Conservation (phyloP, 2,797 vertebrate genomes). For the Girardinus metallicus region DNA sequence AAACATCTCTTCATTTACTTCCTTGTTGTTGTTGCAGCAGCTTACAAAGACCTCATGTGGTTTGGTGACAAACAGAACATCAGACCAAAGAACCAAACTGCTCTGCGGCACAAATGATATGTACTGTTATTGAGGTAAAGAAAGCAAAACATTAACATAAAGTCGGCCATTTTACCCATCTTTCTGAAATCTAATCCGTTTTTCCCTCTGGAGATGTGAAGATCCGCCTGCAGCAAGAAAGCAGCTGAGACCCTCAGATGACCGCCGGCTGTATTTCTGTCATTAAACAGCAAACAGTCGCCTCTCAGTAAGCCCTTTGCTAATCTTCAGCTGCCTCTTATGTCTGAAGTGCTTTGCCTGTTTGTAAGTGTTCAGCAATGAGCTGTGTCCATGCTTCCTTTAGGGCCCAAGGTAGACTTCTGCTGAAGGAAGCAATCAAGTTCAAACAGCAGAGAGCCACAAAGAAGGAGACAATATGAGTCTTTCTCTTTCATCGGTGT, state of each 20-base stretch:
- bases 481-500: not conserved
- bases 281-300: not conserved
- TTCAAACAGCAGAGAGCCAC: not conserved
- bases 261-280: not conserved
- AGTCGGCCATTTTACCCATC: not conserved
- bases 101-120: not conserved
- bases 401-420: not conserved
- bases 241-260: conserved; percentile 2
- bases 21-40: not conserved
- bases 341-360: not conserved
- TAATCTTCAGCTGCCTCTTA: conserved; percentile 5
- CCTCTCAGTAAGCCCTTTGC: conserved; percentile 3
- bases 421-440: not conserved
- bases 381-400: not conserved
- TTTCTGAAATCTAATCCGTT: not conserved
- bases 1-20: not conserved
- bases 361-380: not conserved
- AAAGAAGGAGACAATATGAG: not conserved
- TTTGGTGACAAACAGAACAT: not conserved
- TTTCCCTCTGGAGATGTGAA: not conserved
- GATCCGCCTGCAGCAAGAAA: not conserved
- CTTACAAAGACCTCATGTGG: not conserved
- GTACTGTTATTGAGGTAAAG: not conserved
- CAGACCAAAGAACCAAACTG: not conserved
- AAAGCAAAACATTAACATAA: not conserved